Conservation (phyloP, 2,888 invertebrate species). For the Ophioninae sp. region DNA sequence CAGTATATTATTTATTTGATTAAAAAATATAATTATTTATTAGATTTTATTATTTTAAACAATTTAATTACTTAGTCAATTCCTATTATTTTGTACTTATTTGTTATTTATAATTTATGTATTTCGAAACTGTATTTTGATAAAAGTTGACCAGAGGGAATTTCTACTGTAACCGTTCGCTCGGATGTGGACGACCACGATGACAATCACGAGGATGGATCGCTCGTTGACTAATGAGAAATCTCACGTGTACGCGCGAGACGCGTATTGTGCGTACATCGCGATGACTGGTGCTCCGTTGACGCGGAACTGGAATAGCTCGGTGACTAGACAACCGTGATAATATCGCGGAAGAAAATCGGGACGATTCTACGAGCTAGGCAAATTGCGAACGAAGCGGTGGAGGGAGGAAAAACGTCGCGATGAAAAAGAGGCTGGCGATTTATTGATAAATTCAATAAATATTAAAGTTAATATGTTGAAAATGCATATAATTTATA, state of each 20-base stretch:
- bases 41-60: too few species aligned
- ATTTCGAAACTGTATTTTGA: too few species aligned
- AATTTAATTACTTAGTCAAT: too few species aligned
- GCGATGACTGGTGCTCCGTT: constrained; percentile 15
- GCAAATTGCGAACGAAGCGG: background rate
- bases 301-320: constrained; percentile 40
- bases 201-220: constrained; percentile 70
- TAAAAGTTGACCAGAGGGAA: background rate
- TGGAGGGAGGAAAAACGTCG: background rate
- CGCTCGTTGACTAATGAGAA: constrained; percentile 77
- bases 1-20: too few species aligned
- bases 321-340: constrained; percentile 32
- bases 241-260: constrained; percentile 66
- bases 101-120: too few species aligned
- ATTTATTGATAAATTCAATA: too few species aligned
- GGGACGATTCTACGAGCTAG: constrained; percentile 1
- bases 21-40: too few species aligned
- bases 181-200: constrained; percentile 14
- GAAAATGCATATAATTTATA: too few species aligned
- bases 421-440: background rate
- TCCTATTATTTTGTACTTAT: too few species aligned
- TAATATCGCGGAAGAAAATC: constrained; percentile 46
- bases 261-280: constrained; percentile 50
- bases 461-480: too few species aligned
- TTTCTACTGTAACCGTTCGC: constrained; percentile 24